Evolutionary conservation across 2,113 vertebrate genomes (phyloP), one percentile per base, ranked within the genome.

Genomic region (Daphoenositta chrysoptera): DNA sequence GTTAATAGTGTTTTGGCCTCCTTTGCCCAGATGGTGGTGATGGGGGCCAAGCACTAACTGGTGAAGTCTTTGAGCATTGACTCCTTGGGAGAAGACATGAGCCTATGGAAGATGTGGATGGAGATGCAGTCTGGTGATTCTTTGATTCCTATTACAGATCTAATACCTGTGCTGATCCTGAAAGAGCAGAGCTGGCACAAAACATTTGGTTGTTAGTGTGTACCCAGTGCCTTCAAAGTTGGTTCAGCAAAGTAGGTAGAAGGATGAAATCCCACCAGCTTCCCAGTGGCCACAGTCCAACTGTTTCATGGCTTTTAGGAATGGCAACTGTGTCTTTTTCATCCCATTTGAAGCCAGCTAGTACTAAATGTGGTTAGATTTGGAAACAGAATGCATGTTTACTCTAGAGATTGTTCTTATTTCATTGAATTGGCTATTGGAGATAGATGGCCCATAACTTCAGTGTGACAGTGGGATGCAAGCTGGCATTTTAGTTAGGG

Each of bases 1-100:
- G 10, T 78, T 56, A 33, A 26, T 39, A 84, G 76, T 89, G 40
- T n/a, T 94, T 94, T 90, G 50, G 31, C 70, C 40, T 95, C 53
- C 16, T 54, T 45, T 95, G 71, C 71, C 63, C 79, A 84, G 50
- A 63, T 60, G 28, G 21, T 37, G 72, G 37, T 69, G 66, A 63
- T 84, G 44, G 64, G 37, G 72, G 20, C 51, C 35, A 20, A 35
- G 28, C 27, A 44, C 26, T 45, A 19, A 28, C 21, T 1, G 4
- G 6, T 42, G 10, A 1, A 54, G 12, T 56, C 40, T 83, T 89
- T 15, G 31, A 64, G 26, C 1, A 0, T 27, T 47, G 15, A 42
- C 19, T 83, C 21, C 19, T 15, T 76, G n/a, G 27, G 54, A 91
- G 69, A 65, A 64, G 45, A 39, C 0, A 1, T 7, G 30, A 15